These are phyloP conservation scores for Diabrotica virgifera DNA, from an alignment of 1,140 invertebrate genomes.

Conservation along the genomic window DNA sequence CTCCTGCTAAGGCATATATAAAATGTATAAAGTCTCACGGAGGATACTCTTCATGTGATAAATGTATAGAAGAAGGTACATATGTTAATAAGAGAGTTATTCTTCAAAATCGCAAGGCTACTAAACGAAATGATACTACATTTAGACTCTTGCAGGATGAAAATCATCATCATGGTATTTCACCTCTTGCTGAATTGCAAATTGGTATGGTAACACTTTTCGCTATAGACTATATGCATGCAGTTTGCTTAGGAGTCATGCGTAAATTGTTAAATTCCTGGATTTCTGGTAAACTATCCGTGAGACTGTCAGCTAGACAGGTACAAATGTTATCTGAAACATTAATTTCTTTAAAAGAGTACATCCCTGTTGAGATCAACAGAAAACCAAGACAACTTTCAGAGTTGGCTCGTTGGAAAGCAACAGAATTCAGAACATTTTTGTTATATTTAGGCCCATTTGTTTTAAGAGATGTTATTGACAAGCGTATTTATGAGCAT, in stretches of 20 bases:
- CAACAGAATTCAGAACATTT: conserved; percentile 10
- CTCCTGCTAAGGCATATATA: too few relatives aligned
- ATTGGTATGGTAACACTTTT: conserved; percentile 38
- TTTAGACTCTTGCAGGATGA: conserved; percentile 26
- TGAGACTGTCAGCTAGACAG: background rate
- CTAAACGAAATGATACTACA: conserved; percentile 24
- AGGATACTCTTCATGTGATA: too few relatives aligned
- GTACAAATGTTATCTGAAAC: conserved; percentile 11
- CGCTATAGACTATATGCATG: conserved; percentile 43
- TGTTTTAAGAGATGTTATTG: conserved; percentile 13
- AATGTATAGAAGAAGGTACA: conserved; percentile 21
- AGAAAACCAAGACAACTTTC: conserved; percentile 5
- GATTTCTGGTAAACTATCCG: conserved; percentile 3
- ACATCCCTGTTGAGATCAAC: too few relatives aligned
- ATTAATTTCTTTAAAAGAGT: too few relatives aligned
- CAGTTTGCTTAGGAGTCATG: conserved; percentile 30
- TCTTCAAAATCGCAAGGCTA: conserved; percentile 12
- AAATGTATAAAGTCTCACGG: too few relatives aligned
- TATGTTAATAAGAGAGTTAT: conserved; percentile 19
- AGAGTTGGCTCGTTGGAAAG: conserved; percentile 2
- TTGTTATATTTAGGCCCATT: conserved; percentile 12
- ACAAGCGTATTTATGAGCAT: conserved; percentile 19
- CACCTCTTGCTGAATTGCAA: conserved; percentile 24
- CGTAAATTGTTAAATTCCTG: conserved; percentile 21
- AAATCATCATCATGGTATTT: conserved; percentile 30